Conservation (phyloP, 2,888 invertebrate species). For the Beris morrisii region DNA sequence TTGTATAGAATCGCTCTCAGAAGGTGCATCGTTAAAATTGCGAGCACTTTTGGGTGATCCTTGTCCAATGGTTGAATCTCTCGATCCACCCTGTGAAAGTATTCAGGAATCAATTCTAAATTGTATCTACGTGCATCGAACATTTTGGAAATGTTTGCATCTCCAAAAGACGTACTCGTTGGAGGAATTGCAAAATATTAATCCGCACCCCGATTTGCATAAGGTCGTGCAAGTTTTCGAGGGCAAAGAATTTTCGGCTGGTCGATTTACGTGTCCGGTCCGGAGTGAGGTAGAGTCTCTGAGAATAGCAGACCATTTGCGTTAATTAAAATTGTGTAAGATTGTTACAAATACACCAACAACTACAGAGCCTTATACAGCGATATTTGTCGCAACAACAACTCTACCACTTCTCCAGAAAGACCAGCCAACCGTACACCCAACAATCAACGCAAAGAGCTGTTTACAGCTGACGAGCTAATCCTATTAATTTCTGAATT, state of each 20-base stretch:
- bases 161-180: conserved; percentile 65
- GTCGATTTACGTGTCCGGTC: conserved; percentile 69
- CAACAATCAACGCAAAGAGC: no score
- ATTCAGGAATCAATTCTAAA: conserved; percentile 75
- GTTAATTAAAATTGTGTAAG: conserved; percentile 63
- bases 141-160: conserved; percentile 76
- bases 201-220: conserved; percentile 55
- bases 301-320: conserved; percentile 60
- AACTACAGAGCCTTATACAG: no score
- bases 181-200: conserved; percentile 53
- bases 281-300: conserved; percentile 59
- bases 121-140: conserved; percentile 73
- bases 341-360: no score
- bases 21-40: conserved; percentile 83
- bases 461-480: no score
- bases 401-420: no score
- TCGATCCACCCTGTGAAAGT: conserved; percentile 57
- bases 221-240: conserved; percentile 62
- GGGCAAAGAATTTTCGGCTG: conserved; percentile 65
- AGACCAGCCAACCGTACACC: no score
- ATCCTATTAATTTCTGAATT: no score
- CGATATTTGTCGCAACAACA: no score
- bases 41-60: conserved; percentile 79
- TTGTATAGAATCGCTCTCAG: conserved; percentile 81
- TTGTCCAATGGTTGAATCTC: conserved; percentile 62